Evolutionary conservation across 2,797 vertebrate genomes (phyloP).

Genomic region (Acrossocheilus fasciatus): DNA sequence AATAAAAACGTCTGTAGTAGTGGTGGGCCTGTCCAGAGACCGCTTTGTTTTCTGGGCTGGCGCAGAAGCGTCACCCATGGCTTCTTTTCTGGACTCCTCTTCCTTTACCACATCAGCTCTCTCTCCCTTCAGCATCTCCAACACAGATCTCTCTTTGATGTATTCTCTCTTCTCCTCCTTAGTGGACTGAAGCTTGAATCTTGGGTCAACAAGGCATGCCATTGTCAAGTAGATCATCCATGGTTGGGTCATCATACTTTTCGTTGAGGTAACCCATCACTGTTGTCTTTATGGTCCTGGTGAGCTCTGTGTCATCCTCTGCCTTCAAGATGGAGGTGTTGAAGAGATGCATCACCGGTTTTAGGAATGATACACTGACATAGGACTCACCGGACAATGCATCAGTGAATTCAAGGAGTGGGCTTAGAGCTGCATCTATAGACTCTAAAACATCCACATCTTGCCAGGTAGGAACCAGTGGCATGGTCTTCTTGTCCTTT

Average conservation of each 20-base stretch:
- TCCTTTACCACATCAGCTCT: no score
- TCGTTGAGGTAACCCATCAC: constrained; percentile 37
- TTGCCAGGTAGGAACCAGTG: constrained; percentile 32
- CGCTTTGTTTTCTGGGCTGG: no score
- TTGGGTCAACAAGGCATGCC: constrained; percentile 8
- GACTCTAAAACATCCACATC: constrained; percentile 31
- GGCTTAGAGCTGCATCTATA: constrained; percentile 38
- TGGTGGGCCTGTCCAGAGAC: no score
- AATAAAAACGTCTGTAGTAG: no score
- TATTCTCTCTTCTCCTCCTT: no score
- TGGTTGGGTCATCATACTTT: constrained; percentile 38
- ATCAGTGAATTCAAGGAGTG: constrained; percentile 14
- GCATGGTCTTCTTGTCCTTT: constrained; percentile 29
- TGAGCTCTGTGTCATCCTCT: constrained; percentile 40
- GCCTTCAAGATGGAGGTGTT: constrained; percentile 41
- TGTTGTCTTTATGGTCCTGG: constrained; percentile 36
- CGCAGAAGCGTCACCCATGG: no score
- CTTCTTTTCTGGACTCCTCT: no score
- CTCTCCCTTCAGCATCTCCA: no score
- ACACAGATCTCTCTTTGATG: no score
- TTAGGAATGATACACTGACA: constrained; percentile 36
- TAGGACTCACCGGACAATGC: constrained; percentile 6
- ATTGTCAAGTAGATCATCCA: constrained; percentile 20
- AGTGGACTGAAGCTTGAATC: background rate
- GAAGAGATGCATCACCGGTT: constrained; percentile 46